phyloP scores from a whole-genome alignment of 2,113 vertebrate species.

The Catagonus wagneri region DNA sequence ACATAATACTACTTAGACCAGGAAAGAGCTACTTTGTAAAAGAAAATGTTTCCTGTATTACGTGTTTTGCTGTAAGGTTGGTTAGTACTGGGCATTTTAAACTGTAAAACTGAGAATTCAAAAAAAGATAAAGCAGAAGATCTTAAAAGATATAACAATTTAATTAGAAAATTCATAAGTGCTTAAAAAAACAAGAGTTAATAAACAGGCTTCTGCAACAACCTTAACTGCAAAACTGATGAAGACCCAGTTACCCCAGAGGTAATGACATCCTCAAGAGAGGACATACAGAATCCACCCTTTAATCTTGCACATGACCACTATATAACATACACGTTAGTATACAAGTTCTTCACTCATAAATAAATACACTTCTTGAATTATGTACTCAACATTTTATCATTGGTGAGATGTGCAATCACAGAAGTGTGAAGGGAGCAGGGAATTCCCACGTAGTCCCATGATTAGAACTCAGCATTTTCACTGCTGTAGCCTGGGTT shows the following conservation, averaged over 20 bases:
- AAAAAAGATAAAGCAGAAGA: neutral
- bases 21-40: conserved; percentile 5
- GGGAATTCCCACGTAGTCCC: too few species aligned
- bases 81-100: neutral
- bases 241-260: neutral
- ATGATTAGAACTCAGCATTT: too few species aligned
- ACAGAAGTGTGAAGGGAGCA: neutral
- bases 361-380: neutral
- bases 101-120: neutral
- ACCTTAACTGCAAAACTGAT: neutral
- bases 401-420: neutral
- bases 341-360: neutral
- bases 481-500: too few species aligned
- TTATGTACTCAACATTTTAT: neutral
- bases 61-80: neutral
- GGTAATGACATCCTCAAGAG: neutral
- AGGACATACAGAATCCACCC: too few species aligned
- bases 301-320: neutral
- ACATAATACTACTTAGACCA: conserved; percentile 20
- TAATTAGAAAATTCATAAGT: conserved; percentile 16
- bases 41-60: conserved; percentile 18
- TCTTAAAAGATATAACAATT: neutral
- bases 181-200: neutral
- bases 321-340: neutral
- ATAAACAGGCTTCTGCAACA: neutral